Conservation (phyloP, 2,888 invertebrate genomes). For the Tryphoninae sp. region DNA sequence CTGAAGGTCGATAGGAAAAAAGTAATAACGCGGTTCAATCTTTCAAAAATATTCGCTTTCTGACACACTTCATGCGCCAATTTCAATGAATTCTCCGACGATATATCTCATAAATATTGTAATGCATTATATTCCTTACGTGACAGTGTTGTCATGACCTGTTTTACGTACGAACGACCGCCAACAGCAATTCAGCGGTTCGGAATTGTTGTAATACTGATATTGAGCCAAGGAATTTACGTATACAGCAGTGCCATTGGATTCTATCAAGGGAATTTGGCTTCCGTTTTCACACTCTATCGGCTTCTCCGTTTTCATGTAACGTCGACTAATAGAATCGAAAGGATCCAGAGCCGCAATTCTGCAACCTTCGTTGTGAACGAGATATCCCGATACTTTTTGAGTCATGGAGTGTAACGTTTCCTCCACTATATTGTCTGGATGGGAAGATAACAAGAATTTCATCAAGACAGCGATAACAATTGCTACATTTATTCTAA, state of each 20-base stretch:
- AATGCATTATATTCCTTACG: constrained; percentile 73
- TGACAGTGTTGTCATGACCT: constrained; percentile 81
- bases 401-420: constrained; percentile 45
- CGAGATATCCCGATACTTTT: constrained; percentile 80
- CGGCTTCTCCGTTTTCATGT: constrained; percentile 82
- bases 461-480: neutral
- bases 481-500: neutral
- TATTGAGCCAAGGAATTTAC: constrained; percentile 81
- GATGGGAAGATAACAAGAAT: too few relatives aligned
- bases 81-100: too few relatives aligned
- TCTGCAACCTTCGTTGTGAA: constrained; percentile 86
- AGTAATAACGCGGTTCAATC: too few relatives aligned
- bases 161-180: constrained; percentile 83
- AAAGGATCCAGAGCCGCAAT: constrained; percentile 86
- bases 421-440: constrained; percentile 49
- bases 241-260: constrained; percentile 85
- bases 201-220: constrained; percentile 82
- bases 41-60: too few relatives aligned
- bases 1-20: too few relatives aligned
- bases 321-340: constrained; percentile 83
- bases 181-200: constrained; percentile 85
- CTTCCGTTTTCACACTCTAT: constrained; percentile 83
- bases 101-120: neutral
- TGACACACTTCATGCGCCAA: too few relatives aligned
- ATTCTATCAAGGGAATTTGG: constrained; percentile 83